Percentiles rank a stretch among this genome's conserved stretches.
Conservation (phyloP, 1,140 invertebrate species). For the Mercenaria mercenaria region DNA sequence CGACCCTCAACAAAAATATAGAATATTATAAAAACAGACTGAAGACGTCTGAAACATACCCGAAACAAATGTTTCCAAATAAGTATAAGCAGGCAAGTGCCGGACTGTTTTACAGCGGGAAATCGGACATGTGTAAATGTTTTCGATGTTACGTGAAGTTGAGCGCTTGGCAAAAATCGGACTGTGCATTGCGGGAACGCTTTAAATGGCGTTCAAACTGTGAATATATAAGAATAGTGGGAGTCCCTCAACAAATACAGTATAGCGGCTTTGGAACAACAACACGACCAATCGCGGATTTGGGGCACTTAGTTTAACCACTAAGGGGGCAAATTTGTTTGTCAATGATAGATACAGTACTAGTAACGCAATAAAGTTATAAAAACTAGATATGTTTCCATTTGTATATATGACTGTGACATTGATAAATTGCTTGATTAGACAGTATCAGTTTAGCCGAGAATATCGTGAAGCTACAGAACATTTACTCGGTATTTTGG, state of each 20-base stretch:
- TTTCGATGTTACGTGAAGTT: neutral
- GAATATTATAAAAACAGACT: neutral
- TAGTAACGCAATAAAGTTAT: too few species aligned
- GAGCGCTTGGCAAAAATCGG: neutral
- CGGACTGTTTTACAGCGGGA: slow-evolving; percentile 16
- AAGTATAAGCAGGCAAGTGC: neutral
- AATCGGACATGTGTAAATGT: neutral
- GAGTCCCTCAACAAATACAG: neutral
- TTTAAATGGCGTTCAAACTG: neutral
- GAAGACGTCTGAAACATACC: neutral
- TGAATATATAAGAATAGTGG: neutral
- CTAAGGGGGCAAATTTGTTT: too few species aligned
- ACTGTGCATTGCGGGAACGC: neutral
- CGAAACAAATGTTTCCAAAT: slow-evolving; percentile 15
- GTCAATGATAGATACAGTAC: too few species aligned
- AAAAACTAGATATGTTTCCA: too few species aligned
- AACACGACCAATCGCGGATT: too few species aligned
- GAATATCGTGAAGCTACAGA: too few species aligned
- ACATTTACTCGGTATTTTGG: too few species aligned
- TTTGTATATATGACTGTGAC: too few species aligned
- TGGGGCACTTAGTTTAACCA: too few species aligned
- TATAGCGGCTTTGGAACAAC: too few species aligned
- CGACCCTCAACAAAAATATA: neutral
- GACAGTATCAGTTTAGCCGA: too few species aligned
- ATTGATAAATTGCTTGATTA: too few species aligned